Evolutionary conservation across 2,888 invertebrate species (phyloP).

Genomic region (Choristoneura rosaceana): DNA sequence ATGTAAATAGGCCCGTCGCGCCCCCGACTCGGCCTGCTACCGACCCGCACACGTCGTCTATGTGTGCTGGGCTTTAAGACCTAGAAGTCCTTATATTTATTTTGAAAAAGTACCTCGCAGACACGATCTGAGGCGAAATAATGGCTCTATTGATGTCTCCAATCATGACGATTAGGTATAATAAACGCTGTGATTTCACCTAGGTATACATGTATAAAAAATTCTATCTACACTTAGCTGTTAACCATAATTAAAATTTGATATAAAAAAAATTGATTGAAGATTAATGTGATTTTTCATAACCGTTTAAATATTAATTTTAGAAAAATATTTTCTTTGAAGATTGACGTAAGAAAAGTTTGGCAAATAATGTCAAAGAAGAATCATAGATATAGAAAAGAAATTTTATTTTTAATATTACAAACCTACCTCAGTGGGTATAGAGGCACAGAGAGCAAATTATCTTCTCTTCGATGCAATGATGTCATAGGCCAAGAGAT

Average conservation of each 20-base stretch:
- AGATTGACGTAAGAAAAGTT: background rate
- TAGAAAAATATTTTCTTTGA: background rate
- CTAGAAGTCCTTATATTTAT: background rate
- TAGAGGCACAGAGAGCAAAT: background rate
- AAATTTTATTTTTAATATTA: background rate
- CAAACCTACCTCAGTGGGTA: background rate
- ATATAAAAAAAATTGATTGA: background rate
- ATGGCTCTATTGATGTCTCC: conserved; percentile 64
- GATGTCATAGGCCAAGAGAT: conserved; percentile 1
- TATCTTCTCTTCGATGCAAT: background rate
- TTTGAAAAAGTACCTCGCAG: conserved; percentile 58
- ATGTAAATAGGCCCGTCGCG: too few species aligned
- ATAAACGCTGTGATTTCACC: conserved; percentile 57
- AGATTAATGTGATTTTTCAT: conserved; percentile 12
- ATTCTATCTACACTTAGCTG: background rate
- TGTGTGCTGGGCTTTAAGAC: too few species aligned
- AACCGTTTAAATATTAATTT: conserved; percentile 8
- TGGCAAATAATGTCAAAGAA: conserved; percentile 13
- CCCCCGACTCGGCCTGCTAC: too few species aligned
- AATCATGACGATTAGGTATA: conserved; percentile 53
- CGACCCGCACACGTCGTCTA: too few species aligned
- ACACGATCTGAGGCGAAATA: conserved; percentile 64
- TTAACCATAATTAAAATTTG: background rate
- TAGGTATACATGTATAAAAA: conserved; percentile 38
- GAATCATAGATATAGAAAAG: background rate